These are phyloP conservation scores for Ariopsis seemanni DNA, from an alignment of 2,113 vertebrate species.

Conservation along the genomic window DNA sequence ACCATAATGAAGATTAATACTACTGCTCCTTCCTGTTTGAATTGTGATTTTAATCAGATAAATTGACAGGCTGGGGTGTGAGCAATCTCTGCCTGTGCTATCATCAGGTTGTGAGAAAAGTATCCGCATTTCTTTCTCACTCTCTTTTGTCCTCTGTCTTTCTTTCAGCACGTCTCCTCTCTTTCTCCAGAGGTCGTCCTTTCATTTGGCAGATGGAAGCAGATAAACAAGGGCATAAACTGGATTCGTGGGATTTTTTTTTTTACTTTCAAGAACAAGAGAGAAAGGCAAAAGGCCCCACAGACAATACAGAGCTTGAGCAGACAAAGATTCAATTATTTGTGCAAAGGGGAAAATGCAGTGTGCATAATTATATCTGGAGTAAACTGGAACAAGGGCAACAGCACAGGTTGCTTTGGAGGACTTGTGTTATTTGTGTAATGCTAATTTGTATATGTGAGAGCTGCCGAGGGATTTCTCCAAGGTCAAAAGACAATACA, in stretches of 20 bases:
- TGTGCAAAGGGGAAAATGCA: background rate
- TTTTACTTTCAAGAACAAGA: background rate
- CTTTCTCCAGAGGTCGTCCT: background rate
- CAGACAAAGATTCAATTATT: slow-evolving; percentile 21
- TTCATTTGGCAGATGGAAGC: slow-evolving; percentile 6
- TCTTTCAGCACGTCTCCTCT: slow-evolving; percentile 5
- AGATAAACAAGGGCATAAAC: slow-evolving; percentile 15
- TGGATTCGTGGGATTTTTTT: slow-evolving; percentile 6
- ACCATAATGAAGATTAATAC: slow-evolving; percentile 54
- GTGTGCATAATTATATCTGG: background rate
- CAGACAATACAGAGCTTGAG: background rate
- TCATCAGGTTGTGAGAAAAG: slow-evolving; percentile 48
- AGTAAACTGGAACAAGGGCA: background rate
- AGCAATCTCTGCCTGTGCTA: slow-evolving; percentile 17
- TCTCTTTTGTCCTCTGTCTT: slow-evolving; percentile 1
- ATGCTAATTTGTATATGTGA: background rate
- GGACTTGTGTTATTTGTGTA: background rate
- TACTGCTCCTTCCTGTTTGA: slow-evolving; percentile 26
- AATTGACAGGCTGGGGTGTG: slow-evolving; percentile 37
- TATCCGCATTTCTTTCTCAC: slow-evolving; percentile 16
- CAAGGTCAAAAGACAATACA: background rate
- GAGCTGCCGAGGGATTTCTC: background rate
- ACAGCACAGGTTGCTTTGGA: background rate
- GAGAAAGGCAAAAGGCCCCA: background rate
- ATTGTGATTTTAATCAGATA: slow-evolving; percentile 46